These are phyloP conservation scores for Mactromeris polynyma DNA, from an alignment of 2,888 invertebrate species.

Conservation along the genomic window DNA sequence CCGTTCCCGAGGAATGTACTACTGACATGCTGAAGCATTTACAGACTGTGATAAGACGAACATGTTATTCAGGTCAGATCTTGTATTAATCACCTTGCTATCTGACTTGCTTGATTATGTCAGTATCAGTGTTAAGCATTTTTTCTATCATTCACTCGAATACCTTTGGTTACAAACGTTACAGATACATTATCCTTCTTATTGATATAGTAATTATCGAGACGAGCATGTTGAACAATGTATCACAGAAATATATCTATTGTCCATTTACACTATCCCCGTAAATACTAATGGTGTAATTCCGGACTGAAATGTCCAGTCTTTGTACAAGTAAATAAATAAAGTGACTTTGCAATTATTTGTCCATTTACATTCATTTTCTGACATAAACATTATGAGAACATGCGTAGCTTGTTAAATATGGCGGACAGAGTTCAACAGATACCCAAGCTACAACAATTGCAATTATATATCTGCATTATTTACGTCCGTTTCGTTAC, in stretches of 20 bases:
- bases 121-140: neutral
- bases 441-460: too few relatives aligned
- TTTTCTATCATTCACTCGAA: neutral
- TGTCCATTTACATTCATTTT: neutral
- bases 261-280: neutral
- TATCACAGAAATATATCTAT: neutral
- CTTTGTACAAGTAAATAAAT: neutral
- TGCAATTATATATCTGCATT: too few relatives aligned
- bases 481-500: too few relatives aligned
- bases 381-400: neutral
- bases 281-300: neutral
- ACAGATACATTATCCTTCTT: neutral
- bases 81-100: neutral
- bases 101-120: neutral
- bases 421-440: too few relatives aligned
- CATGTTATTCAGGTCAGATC: neutral
- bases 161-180: neutral
- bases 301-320: neutral
- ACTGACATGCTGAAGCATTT: neutral
- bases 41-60: neutral
- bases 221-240: neutral
- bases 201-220: constrained; percentile 6
- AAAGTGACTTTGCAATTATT: neutral
- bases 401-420: too few relatives aligned
- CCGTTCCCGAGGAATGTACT: neutral